Percentiles rank a stretch among this genome's conserved stretches.
These are phyloP conservation scores for Troides oblongomaculatus DNA, from an alignment of 2,888 invertebrate species.

Conservation along the genomic window DNA sequence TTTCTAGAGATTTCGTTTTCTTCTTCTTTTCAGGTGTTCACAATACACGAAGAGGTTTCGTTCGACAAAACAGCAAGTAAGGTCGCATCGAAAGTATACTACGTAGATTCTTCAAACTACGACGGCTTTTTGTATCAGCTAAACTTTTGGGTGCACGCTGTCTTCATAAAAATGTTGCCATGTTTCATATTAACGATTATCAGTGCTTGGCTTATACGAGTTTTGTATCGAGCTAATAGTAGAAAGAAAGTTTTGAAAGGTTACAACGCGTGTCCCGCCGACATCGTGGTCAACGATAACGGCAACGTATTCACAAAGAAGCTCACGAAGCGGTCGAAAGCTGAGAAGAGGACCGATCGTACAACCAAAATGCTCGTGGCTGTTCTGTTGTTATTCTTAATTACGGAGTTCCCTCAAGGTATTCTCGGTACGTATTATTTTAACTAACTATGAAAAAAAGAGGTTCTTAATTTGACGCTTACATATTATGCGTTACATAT, in stretches of 20 bases:
- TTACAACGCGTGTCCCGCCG: constrained; percentile 66
- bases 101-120: constrained; percentile 78
- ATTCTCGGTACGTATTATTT: constrained; percentile 77
- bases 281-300: constrained; percentile 58
- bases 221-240: constrained; percentile 84
- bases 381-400: constrained; percentile 90
- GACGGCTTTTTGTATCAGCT: constrained; percentile 82
- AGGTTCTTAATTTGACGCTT: too few relatives aligned
- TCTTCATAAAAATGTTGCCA: constrained; percentile 89
- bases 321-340: constrained; percentile 65
- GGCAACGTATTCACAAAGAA: constrained; percentile 67
- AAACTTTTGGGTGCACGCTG: constrained; percentile 91
- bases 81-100: constrained; percentile 63
- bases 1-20: background rate
- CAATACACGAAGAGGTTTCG: constrained; percentile 60
- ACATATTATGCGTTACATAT: too few relatives aligned
- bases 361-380: constrained; percentile 95
- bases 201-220: constrained; percentile 85
- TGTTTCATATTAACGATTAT: constrained; percentile 88
- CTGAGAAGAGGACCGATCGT: constrained; percentile 81
- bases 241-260: constrained; percentile 82
- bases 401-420: constrained; percentile 94
- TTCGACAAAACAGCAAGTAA: constrained; percentile 41
- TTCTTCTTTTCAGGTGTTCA: constrained; percentile 63
- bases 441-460: background rate